phyloP scores from a whole-genome alignment of 2,113 vertebrate species.

The Eulemur macaco region DNA sequence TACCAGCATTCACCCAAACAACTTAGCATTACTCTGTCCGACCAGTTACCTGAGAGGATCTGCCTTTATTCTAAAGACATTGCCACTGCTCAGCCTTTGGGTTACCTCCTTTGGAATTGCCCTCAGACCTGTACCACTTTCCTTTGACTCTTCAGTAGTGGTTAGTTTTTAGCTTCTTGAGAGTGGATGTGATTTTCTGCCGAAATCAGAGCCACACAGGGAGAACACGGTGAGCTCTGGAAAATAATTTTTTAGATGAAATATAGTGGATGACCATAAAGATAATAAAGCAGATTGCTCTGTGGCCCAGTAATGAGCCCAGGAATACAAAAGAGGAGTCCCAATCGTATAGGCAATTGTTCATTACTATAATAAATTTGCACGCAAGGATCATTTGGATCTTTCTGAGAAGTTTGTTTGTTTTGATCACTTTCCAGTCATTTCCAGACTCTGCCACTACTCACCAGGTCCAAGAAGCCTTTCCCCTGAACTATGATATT shows the following conservation, averaged over 20 bases:
- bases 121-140: not conserved
- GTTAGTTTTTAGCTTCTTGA: not conserved
- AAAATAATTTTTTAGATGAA: not conserved
- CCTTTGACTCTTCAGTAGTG: not conserved
- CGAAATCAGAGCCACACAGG: not conserved
- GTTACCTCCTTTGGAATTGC: too few relatives aligned
- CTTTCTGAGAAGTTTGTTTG: not conserved
- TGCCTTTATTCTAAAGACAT: not conserved
- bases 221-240: not conserved
- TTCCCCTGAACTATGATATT: not conserved
- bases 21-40: fast-evolving
- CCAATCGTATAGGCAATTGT: not conserved
- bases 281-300: not conserved
- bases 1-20: not conserved
- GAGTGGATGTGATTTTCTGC: not conserved
- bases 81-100: not conserved
- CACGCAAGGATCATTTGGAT: not conserved
- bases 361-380: not conserved
- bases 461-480: not conserved
- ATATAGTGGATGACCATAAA: not conserved
- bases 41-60: not conserved
- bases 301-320: not conserved
- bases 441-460: not conserved
- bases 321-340: not conserved
- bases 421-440: not conserved